Conservation (phyloP, 2,113 vertebrate species). For the Hypanus sabinus region DNA sequence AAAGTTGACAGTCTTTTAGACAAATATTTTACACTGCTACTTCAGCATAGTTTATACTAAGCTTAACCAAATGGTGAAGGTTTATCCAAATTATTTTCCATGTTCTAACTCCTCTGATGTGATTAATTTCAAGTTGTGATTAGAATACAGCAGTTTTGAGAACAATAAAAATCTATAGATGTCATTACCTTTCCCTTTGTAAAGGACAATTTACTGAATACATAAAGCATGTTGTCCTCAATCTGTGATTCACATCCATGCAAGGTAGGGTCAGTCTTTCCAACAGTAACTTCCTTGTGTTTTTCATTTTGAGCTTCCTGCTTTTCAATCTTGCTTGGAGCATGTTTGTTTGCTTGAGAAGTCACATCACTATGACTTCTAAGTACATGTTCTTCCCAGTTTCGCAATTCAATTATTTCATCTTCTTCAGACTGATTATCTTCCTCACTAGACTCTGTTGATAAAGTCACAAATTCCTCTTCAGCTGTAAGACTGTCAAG, state of each 20-base stretch:
- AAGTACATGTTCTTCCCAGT: neutral
- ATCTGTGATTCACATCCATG: slow-evolving; percentile 38
- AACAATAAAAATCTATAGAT: neutral
- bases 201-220: slow-evolving; percentile 72
- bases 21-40: neutral
- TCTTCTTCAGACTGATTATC: slow-evolving; percentile 68
- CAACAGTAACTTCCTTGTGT: slow-evolving; percentile 28
- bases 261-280: slow-evolving; percentile 36
- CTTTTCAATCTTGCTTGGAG: neutral
- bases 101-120: neutral
- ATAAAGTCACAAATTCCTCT: slow-evolving; percentile 58
- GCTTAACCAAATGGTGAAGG: neutral
- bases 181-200: slow-evolving; percentile 79
- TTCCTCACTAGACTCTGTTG: slow-evolving; percentile 68
- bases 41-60: neutral
- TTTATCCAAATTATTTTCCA: neutral
- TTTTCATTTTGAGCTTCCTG: slow-evolving; percentile 42
- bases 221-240: slow-evolving; percentile 56
- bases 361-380: slow-evolving; percentile 39
- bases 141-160: neutral
- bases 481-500: slow-evolving; percentile 54
- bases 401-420: slow-evolving; percentile 41
- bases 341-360: neutral
- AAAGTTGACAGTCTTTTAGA: neutral
- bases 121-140: neutral